Evolutionary conservation across 2,888 invertebrate species (phyloP), one percentile per base, ranked within the genome.

Genomic region (Amiota minor): DNA sequence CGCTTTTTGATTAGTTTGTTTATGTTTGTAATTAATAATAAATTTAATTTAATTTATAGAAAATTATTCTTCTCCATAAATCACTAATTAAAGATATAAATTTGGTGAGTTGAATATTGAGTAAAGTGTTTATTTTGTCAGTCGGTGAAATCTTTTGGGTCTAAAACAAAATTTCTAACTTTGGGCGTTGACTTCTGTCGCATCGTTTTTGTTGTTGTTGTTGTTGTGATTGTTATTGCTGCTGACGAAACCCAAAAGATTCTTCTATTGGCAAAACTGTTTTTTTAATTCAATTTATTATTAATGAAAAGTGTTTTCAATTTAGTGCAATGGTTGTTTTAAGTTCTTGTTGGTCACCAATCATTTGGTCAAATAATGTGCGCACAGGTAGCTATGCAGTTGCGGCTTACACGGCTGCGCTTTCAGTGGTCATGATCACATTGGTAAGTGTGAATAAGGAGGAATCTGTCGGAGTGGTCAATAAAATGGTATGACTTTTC

Each of bases 341-440:
- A 72, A 91, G 93, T 82, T 94, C 96, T 0, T 97, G 95, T 88
- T 97, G 97, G 96, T 95, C 96, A 9, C 97, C 97, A 74, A 95
- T 94, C 84, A 94, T 97, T 84, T 97, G 96, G 95, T 94, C 95
- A 59, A 93, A 95, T 74, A 93, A 93, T 83, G 92, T 96, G 6
- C 94, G 94, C 88, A 92, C 92, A 47, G 96, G 96, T 11, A 94
- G 94, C 85, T 93, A 93, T 85, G 94, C 94, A 0, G 94, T 97
- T 74, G 96, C 96, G 0, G 93, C 92, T 35, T 97, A 97, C 84
- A 94, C 96, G 0, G 91, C 92, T 47, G 94, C 95, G 1, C 90
- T 95, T 84, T 94, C 95, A 77, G 82, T 95, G 46, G 92, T 96
- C 14, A 86, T 95, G 0, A 95, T 96, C 78, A 95, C 95, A 6